Base-by-base conservation (phyloP, 2,113 vertebrate genomes). In the Tichodroma muraria region DNA sequence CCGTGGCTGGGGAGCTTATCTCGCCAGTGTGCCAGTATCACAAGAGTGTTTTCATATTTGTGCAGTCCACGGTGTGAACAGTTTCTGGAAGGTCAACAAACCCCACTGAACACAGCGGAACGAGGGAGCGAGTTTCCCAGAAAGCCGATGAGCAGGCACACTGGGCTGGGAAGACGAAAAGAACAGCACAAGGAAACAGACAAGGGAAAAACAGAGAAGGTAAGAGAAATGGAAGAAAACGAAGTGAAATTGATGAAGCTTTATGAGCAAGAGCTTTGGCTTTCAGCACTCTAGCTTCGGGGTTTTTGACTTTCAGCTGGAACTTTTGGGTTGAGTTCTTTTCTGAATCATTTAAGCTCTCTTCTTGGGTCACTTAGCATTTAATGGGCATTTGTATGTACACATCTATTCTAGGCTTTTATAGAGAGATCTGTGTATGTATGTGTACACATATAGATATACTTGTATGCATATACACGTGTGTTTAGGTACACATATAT, bases 51-150 rank as follows among this genome's bases (percentile, higher is more conserved):
- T 80, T 61, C 53, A 5, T 88, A 8, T 90, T 75, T 96, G 88
- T 64, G 15, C 85, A 75, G 38, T 17, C n/a, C 10, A 2, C 17
- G 79, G 53, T 68, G 63, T 16, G 71, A 91, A 38, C 21, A 60
- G 4, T 24, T 91, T 52, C 82, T 70, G 2, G 60, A 95, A 91
- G 38, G 93, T 96, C 88, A 95, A 68, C 82, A 95, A 94, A 85
- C 31, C 30, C 54, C 27, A 1, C 6, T 47, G 35, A 77, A 11
- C 61, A 21, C 6, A 13, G 10, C 11, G 7, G 21, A 70, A 44
- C 21, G 54, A 70, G 54, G 1, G 59, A 83, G 78, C n/a, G 24
- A 63, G 16, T 83, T 88, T 33, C 76, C 68, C 54, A 71, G 56
- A 52, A 37, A 83, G 56, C 30, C n/a, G 6, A 10, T 17, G 22